These are phyloP conservation scores for Eospalax fontanierii DNA, from an alignment of 2,797 vertebrate genomes.

Conservation along the genomic window DNA sequence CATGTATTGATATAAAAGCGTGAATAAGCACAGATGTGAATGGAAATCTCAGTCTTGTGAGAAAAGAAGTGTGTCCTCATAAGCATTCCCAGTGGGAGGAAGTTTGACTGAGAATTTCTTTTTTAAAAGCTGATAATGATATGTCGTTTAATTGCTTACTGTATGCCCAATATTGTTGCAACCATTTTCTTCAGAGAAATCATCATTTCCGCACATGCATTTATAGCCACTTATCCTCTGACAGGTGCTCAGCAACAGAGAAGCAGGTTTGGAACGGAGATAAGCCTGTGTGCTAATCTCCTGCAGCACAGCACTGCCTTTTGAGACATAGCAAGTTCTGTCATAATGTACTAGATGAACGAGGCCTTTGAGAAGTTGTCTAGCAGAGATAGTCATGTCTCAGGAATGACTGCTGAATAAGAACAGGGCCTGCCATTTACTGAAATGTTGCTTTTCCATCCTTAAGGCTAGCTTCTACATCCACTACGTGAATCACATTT, in stretches of 20 bases:
- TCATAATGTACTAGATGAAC: background rate
- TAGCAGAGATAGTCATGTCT: slow-evolving; percentile 47
- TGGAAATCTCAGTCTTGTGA: background rate
- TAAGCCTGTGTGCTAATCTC: background rate
- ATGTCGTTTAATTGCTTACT: background rate
- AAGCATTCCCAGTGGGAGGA: background rate
- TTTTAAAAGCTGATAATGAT: background rate
- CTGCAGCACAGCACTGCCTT: background rate
- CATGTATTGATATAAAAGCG: background rate
- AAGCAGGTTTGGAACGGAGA: background rate
- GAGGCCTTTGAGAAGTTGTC: background rate
- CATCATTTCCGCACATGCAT: background rate
- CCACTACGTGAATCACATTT: slow-evolving; percentile 48
- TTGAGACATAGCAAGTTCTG: background rate
- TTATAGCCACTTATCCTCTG: background rate
- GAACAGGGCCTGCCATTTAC: slow-evolving; percentile 54
- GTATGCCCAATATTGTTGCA: accelerated
- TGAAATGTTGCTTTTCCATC: background rate
- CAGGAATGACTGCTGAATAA: background rate
- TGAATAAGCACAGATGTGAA: background rate
- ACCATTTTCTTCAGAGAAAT: background rate
- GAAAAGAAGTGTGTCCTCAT: background rate
- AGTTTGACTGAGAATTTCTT: background rate
- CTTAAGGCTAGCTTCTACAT: background rate
- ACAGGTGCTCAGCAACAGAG: background rate